Percentiles rank a stretch among this genome's conserved stretches.
Evolutionary conservation across 2,113 vertebrate species (phyloP).

Genomic region (Larimichthys polyactis): DNA sequence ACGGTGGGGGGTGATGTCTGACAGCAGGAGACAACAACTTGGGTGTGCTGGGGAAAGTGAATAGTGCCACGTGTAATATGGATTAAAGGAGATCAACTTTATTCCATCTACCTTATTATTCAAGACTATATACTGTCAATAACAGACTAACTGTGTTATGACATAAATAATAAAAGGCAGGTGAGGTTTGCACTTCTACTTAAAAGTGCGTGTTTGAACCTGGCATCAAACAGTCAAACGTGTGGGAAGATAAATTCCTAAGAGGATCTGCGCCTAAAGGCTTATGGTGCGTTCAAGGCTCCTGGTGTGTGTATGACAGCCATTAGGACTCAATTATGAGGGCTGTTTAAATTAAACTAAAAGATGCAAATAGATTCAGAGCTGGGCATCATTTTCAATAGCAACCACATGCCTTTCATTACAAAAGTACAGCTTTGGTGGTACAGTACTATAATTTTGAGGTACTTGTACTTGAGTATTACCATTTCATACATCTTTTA

Average conservation of each 20-base stretch:
- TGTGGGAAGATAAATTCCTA: slow-evolving; percentile 1
- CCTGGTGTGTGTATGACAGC: not conserved
- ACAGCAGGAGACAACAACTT: too few relatives aligned
- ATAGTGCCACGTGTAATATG: slow-evolving; percentile 15
- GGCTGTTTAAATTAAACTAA: not conserved
- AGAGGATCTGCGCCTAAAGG: not conserved
- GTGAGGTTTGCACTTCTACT: too few relatives aligned
- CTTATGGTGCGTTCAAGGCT: slow-evolving; percentile 8
- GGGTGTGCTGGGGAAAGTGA: not conserved
- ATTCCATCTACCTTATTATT: not conserved
- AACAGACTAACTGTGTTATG: not conserved
- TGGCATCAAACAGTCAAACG: not conserved
- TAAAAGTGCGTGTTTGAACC: not conserved
- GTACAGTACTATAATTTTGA: not conserved
- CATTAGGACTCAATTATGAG: not conserved
- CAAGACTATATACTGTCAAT: not conserved
- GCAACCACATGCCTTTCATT: not conserved
- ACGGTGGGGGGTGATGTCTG: not conserved
- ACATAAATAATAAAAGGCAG: not conserved
- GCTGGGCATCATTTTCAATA: not conserved
- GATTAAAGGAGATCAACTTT: not conserved
- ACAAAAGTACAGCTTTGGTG: not conserved
- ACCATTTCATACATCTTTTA: too few relatives aligned
- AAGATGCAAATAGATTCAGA: not conserved
- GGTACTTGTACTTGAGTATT: too few relatives aligned